Base-by-base conservation (phyloP, 2,888 invertebrate genomes). In the Spisula subtruncata region DNA sequence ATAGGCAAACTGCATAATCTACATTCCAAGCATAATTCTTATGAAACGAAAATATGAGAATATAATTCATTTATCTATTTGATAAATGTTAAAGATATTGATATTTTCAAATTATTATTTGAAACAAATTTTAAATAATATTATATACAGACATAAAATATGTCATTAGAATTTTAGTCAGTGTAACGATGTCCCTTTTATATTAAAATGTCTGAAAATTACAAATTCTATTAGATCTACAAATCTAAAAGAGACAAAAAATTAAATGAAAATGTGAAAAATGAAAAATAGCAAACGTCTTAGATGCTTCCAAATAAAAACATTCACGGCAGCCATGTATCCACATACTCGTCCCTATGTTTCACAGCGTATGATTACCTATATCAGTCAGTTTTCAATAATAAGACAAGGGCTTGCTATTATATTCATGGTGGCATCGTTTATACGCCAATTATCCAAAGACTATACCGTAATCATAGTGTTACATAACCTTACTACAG, bases 351-450 rank as follows among this genome's bases (percentile, higher is more conserved):
- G 75, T 35, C 75, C 5, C 35, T 35, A 75, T 35, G 75, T 32
- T 35, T 75, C 14, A 75, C 25, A 18, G 35, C 4, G 35, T 16
- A 10, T 75, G 16, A 79, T 85, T 85, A 56, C 41, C 80, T 46
- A 0, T 48, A 80, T 79, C 54, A 79, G 54, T 54, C 79, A 80
- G 80, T n/a, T n/a, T 80, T 32, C n/a, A 85, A 85, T 85, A 80
- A 32, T 41, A 46, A 32, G 32, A 85, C 79, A n/a, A 29, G 56
- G n/a, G 25, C 79, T 32, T 56, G 56, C 32, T 71, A 80, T 85
- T 85, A 85, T 85, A 79, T 85, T 85, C 85, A 79, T 80, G 51
- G 79, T 48, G 85, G 41, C 48, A 85, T 79, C 20, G 14, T 81
- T 79, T 80, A 79, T 56, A 51, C 85, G 20, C 85, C 85, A 85